Conservation (phyloP, 2,797 vertebrate genomes). For the Clarias fuscus region DNA sequence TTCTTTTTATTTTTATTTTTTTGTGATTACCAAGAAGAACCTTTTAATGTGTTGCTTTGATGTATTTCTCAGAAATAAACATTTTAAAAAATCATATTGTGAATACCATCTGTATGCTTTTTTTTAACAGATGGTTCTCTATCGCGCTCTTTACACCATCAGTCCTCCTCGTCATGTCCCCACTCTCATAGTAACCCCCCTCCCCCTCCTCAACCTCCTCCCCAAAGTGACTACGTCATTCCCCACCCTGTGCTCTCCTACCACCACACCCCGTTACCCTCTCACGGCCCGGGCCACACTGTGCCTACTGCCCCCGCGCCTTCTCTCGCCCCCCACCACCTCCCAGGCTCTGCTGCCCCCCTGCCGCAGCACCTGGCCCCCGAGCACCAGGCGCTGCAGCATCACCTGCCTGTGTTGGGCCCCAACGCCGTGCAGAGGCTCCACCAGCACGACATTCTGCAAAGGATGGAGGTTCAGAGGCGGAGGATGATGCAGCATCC, state of each 20-base stretch:
- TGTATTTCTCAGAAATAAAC: not conserved
- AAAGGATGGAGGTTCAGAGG: constrained; percentile 96
- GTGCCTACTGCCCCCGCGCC: constrained; percentile 81
- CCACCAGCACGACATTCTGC: constrained; percentile 92
- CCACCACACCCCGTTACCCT: constrained; percentile 87
- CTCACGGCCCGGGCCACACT: constrained; percentile 85
- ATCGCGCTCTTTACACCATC: constrained; percentile 93
- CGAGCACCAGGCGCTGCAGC: constrained; percentile 87
- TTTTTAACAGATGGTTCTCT: constrained; percentile 83
- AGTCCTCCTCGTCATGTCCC: constrained; percentile 88
- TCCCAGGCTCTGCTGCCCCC: constrained; percentile 82
- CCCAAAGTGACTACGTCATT: constrained; percentile 92
- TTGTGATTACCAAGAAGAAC: not conserved
- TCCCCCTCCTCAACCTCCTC: constrained; percentile 84
- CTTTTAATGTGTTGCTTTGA: not conserved
- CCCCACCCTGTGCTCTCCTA: constrained; percentile 93
- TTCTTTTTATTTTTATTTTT: not conserved
- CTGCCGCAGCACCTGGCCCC: constrained; percentile 89
- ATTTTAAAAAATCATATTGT: not conserved
- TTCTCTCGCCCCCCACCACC: constrained; percentile 80
- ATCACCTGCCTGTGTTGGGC: constrained; percentile 88
- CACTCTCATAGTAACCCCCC: constrained; percentile 93
- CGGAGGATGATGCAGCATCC: constrained; percentile 98
- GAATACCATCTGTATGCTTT: not conserved
- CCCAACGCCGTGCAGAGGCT: constrained; percentile 86